A percentile compares a stretch with the other conserved stretches of the same genome.
These are phyloP conservation scores for Lacanobia oleracea DNA, from an alignment of 2,888 invertebrate species.

Conservation along the genomic window DNA sequence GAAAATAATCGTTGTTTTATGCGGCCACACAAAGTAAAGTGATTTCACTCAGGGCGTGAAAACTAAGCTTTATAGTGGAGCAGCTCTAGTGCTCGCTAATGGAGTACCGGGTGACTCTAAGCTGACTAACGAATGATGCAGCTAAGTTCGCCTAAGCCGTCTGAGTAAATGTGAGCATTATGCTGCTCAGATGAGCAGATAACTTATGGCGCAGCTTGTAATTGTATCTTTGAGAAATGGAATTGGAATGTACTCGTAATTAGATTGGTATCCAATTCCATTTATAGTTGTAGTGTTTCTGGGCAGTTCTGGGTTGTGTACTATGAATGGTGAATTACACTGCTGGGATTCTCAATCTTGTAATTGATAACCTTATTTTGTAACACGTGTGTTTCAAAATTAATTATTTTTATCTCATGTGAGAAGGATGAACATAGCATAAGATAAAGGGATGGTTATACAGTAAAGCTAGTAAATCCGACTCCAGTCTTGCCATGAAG, in stretches of 20 bases:
- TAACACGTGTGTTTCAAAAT: not conserved
- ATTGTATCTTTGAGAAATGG: conserved; percentile 45
- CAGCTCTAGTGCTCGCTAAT: conserved; percentile 45
- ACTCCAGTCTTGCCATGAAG: too few species aligned
- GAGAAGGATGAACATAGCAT: not conserved
- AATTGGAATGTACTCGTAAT: conserved; percentile 48
- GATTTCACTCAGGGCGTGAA: conserved; percentile 50
- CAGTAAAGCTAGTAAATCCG: too few species aligned
- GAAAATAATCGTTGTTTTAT: conserved; percentile 44
- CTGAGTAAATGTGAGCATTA: conserved; percentile 37
- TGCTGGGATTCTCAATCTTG: conserved; percentile 1
- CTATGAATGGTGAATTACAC: conserved; percentile 6
- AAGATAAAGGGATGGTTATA: not conserved
- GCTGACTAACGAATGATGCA: conserved; percentile 62
- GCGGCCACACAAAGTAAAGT: conserved; percentile 44
- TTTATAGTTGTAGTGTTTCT: conserved; percentile 7
- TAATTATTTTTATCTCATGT: too few species aligned
- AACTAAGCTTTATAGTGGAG: conserved; percentile 50
- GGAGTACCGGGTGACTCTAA: conserved; percentile 56
- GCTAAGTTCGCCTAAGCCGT: conserved; percentile 28
- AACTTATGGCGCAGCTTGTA: conserved; percentile 30
- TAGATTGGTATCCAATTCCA: conserved; percentile 35
- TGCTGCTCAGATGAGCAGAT: conserved; percentile 16
- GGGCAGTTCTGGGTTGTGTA: not conserved
- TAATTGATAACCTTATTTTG: not conserved